Conservation (phyloP, 2,888 invertebrate species). For the Trichogramma evanescens region DNA sequence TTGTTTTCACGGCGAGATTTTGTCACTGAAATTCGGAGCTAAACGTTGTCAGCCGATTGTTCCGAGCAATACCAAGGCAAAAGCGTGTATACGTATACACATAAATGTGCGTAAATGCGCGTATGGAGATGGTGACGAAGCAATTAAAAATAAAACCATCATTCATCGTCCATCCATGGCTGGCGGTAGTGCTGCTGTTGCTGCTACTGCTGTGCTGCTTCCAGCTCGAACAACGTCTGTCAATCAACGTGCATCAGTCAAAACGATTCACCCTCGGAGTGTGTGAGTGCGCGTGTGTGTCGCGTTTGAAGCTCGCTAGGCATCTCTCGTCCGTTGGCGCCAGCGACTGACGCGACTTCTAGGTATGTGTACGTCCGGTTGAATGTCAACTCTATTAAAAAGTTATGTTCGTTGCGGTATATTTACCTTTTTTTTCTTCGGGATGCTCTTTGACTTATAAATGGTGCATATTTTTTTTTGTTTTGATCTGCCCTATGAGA, state of each 20-base stretch:
- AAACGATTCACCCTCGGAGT: slow-evolving; percentile 4
- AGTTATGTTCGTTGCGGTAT: not conserved
- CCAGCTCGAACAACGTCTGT: slow-evolving; percentile 23
- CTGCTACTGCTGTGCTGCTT: slow-evolving; percentile 17
- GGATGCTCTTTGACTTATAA: no score
- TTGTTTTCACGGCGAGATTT: no score
- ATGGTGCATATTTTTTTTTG: no score
- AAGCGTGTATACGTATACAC: no score
- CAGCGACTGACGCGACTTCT: not conserved
- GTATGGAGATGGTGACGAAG: slow-evolving; percentile 18
- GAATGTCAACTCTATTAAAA: not conserved
- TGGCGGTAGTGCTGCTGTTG: slow-evolving; percentile 11
- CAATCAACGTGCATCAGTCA: slow-evolving; percentile 18
- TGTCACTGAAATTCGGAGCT: no score
- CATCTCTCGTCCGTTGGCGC: slow-evolving; percentile 2
- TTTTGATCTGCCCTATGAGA: no score
- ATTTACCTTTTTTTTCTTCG: not conserved
- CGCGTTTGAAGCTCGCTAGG: not conserved
- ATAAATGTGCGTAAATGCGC: no score
- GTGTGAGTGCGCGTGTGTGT: not conserved
- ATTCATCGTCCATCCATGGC: slow-evolving; percentile 42
- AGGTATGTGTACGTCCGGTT: no score
- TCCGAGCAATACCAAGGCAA: no score
- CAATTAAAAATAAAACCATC: slow-evolving; percentile 44
- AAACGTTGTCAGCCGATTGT: no score